These are phyloP conservation scores for Chrysomela aeneicollis DNA, from an alignment of 2,888 invertebrate species.

Conservation along the genomic window DNA sequence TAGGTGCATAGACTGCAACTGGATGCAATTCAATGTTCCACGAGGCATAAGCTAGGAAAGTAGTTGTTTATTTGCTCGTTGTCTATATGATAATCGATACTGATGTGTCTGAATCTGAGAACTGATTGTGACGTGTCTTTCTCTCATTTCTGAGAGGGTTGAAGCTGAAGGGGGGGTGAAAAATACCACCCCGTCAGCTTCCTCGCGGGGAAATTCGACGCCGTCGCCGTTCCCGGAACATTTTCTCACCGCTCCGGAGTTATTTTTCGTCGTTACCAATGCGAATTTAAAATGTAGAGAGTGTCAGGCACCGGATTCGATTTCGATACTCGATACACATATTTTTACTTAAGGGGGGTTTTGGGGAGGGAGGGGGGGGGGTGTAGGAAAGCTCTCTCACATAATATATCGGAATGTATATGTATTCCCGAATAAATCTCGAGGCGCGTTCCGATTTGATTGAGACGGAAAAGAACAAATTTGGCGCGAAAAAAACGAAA, in stretches of 20 bases:
- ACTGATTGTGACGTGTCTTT: too few relatives aligned
- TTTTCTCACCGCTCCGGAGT: slow-evolving; percentile 45
- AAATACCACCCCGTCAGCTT: not conserved
- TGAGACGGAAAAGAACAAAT: slow-evolving; percentile 51
- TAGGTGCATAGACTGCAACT: too few relatives aligned
- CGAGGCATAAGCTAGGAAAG: too few relatives aligned
- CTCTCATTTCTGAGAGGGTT: too few relatives aligned
- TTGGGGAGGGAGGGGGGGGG: slow-evolving; percentile 50
- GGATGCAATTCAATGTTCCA: too few relatives aligned
- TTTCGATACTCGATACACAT: slow-evolving; percentile 62
- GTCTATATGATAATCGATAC: too few relatives aligned
- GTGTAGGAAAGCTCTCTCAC: slow-evolving; percentile 43
- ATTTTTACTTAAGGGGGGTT: slow-evolving; percentile 62
- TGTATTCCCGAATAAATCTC: slow-evolving; percentile 60
- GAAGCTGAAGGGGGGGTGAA: not conserved
- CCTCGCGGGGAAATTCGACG: not conserved
- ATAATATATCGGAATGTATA: slow-evolving; percentile 61
- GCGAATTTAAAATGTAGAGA: slow-evolving; percentile 61
- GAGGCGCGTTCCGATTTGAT: slow-evolving; percentile 60
- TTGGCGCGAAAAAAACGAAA: slow-evolving; percentile 35
- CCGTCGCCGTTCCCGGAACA: slow-evolving; percentile 13
- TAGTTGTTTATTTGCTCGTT: too few relatives aligned
- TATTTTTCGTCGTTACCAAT: slow-evolving; percentile 57
- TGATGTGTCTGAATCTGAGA: too few relatives aligned
- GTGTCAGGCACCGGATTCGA: slow-evolving; percentile 59